Conservation (phyloP, 2,797 vertebrate species). For the Lagodon rhomboides region DNA sequence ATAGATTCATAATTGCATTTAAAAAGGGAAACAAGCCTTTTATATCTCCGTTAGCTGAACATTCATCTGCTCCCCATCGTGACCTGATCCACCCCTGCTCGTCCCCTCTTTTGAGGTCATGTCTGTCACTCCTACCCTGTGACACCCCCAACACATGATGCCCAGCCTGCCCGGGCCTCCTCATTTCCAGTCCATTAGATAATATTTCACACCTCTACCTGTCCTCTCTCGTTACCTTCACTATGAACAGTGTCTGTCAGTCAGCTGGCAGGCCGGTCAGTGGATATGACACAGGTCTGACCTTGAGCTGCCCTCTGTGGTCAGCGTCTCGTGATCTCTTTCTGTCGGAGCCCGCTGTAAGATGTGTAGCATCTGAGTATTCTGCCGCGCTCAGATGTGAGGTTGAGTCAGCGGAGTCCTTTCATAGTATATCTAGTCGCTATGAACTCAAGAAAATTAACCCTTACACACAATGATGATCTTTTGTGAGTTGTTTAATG, state of each 20-base stretch:
- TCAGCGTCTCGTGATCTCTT: conserved; percentile 32
- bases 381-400: background rate
- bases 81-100: background rate
- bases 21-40: background rate
- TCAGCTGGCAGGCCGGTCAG: conserved; percentile 39
- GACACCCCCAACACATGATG: conserved; percentile 2
- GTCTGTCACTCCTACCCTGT: conserved; percentile 12
- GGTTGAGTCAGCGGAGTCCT: background rate
- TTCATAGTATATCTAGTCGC: background rate
- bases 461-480: too few species aligned
- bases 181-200: conserved; percentile 62
- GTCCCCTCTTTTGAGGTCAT: conserved; percentile 28
- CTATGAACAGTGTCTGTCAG: conserved; percentile 55
- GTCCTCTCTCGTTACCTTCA: conserved; percentile 71
- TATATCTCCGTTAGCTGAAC: background rate
- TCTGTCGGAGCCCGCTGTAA: background rate
- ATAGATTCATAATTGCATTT: background rate
- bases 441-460: background rate
- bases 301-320: conserved; percentile 61
- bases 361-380: background rate
- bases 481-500: too few species aligned
- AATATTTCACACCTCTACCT: conserved; percentile 79
- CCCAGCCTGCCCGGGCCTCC: background rate
- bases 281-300: conserved; percentile 61
- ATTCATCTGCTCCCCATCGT: background rate